Base-by-base conservation (phyloP, 1,140 invertebrate species). In the Vollenhovia emeryi region DNA sequence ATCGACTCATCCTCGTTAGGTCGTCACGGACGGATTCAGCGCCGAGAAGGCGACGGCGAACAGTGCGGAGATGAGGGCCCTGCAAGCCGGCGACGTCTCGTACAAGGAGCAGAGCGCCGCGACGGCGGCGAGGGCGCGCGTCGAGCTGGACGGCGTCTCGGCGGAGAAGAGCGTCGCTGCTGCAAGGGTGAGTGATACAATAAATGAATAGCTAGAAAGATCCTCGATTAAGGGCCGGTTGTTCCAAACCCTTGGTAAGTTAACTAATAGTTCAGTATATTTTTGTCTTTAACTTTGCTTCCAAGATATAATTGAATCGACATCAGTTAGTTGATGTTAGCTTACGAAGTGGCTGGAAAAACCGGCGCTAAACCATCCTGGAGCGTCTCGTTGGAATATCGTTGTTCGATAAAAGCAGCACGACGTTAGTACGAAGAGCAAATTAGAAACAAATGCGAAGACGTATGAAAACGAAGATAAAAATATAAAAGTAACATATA, bases 21-120 rank as follows among this genome's bases (percentile, higher is more conserved):
- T 97, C 11, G 96, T 97, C n/a, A 97, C 97, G 57, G 97, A 98
- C 91, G 97, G 97, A 68, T 97, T 97, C 92, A 98, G 97, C 94
- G 96, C 97, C 5, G 98, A 98, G 89, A 96, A 97, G 88, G 96
- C 97, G 90, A 95, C 95, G 2, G 96, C 97, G n/a, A 98, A 98
- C 92, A 96, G 96, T 24, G 97, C 97, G 7, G 97, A 98, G 94
- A 96, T 97, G 95, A 97, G 97, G 92, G 96, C 96, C 24, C 91
- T 98, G 62, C 97, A 98, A 90, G 95, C 98, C 8, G 97, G 97
- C 2, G 97, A 98, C 90, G 93, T 98, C 59, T 97, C 96, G 48
- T 98, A 98, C 93, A 96, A 97, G 92, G 97, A 97, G 92, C 96
- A 97, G 71, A 96, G 95, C 85, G 95, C 96, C 9, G 95, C 96